These are phyloP conservation scores for Cordylochernes scorpioides DNA, from an alignment of 2,888 invertebrate species.

Conservation along the genomic window DNA sequence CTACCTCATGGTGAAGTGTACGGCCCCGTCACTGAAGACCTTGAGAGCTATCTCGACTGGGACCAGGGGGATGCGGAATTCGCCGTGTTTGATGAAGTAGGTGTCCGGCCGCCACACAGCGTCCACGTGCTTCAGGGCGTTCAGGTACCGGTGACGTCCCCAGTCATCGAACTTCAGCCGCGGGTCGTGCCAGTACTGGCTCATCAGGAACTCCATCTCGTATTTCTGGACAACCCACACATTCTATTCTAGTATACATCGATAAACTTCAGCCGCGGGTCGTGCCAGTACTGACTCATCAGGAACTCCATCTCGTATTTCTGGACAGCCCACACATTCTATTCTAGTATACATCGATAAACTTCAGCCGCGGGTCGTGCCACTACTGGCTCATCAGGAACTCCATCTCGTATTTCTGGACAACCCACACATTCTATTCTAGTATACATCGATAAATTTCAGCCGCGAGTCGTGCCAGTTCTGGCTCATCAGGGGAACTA, in stretches of 20 bases:
- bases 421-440: too few species aligned
- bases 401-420: constrained; percentile 93
- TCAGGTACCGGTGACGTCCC: constrained; percentile 43
- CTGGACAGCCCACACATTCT: too few species aligned
- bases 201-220: constrained; percentile 75
- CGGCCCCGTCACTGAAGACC: constrained; percentile 73
- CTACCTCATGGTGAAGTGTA: constrained; percentile 56
- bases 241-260: too few species aligned
- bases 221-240: too few species aligned
- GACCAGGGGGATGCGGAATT: constrained; percentile 62
- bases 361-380: constrained; percentile 64
- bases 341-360: too few species aligned
- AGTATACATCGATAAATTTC: constrained; percentile 53
- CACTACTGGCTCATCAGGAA: constrained; percentile 77
- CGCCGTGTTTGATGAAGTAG: constrained; percentile 85
- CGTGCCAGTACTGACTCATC: constrained; percentile 76
- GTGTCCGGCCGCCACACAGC: constrained; percentile 81
- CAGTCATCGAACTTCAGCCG: constrained; percentile 53
- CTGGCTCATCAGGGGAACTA: constrained; percentile 73
- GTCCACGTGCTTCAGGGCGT: constrained; percentile 73
- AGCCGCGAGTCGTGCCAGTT: constrained; percentile 77
- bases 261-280: constrained; percentile 59
- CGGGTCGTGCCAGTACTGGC: constrained; percentile 80
- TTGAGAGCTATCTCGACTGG: constrained; percentile 75
- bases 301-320: constrained; percentile 90